These are phyloP conservation scores for Grammomys surdaster DNA, from an alignment of 2,113 vertebrate genomes.

Conservation along the genomic window DNA sequence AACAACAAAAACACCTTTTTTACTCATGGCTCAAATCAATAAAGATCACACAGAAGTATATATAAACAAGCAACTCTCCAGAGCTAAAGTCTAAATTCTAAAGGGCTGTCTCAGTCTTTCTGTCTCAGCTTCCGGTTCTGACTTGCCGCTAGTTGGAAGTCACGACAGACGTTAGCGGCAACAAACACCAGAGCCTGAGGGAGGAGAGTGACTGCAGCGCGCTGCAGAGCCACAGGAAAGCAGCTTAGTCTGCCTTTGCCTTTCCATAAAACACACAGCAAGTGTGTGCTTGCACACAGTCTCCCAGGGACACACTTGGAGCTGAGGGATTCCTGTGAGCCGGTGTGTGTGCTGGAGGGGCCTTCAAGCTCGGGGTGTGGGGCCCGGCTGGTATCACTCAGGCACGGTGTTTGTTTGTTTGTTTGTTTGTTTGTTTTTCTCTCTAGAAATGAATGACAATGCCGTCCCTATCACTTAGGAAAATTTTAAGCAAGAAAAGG, in stretches of 20 bases:
- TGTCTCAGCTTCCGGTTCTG: background rate
- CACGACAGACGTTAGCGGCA: background rate
- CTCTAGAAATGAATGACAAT: background rate
- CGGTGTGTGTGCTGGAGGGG: background rate
- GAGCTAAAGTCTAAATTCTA: background rate
- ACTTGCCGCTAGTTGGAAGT: background rate
- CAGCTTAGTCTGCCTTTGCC: fast-evolving
- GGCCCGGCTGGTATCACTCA: background rate
- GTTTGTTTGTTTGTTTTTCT: background rate
- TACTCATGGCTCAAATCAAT: background rate
- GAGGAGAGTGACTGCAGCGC: fast-evolving
- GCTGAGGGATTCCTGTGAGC: fast-evolving
- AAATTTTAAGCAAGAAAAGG: background rate
- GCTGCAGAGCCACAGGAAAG: fast-evolving
- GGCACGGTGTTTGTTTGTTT: background rate
- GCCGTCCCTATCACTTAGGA: background rate
- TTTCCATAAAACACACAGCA: fast-evolving
- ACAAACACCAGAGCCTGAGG: fast-evolving
- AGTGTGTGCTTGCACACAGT: fast-evolving
- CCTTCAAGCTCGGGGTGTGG: fast-evolving
- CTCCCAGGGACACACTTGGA: fast-evolving
- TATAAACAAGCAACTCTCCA: background rate
- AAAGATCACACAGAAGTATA: background rate
- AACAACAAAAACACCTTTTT: background rate
- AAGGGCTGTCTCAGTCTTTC: background rate